These are phyloP conservation scores for Calyptomena viridis DNA, from an alignment of 2,113 vertebrate species.

Conservation along the genomic window DNA sequence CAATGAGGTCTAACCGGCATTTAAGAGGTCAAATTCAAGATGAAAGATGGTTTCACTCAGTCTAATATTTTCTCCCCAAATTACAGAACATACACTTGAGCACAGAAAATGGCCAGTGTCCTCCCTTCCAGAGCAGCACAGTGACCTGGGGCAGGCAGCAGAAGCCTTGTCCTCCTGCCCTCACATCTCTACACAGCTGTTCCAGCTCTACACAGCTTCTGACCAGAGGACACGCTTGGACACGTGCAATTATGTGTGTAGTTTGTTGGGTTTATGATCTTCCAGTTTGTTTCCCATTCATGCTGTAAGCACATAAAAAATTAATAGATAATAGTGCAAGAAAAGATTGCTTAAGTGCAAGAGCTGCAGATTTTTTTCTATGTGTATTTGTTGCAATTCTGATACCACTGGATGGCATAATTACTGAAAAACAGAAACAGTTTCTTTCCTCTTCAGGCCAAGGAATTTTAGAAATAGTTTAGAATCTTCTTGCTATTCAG, in stretches of 20 bases:
- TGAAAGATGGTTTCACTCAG: neutral
- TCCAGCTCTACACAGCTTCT: neutral
- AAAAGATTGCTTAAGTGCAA: neutral
- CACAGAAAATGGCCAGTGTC: neutral
- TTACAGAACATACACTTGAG: neutral
- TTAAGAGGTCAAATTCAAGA: neutral
- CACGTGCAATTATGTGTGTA: neutral
- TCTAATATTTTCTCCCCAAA: neutral
- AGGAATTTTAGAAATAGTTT: neutral
- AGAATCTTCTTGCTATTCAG: neutral
- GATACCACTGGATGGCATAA: neutral
- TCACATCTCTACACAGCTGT: neutral
- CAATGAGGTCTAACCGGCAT: neutral
- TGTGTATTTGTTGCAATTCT: neutral
- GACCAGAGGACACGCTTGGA: neutral
- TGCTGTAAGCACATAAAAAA: neutral
- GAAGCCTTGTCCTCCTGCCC: neutral
- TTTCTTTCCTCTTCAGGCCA: neutral
- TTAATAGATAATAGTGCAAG: neutral
- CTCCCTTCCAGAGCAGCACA: neutral
- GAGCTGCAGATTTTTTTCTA: neutral
- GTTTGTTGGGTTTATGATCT: neutral
- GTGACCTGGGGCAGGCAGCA: neutral
- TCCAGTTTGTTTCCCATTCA: neutral
- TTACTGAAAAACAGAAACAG: neutral